These are phyloP conservation scores for Diachasmimorpha longicaudata DNA, from an alignment of 1,140 invertebrate species.

Conservation along the genomic window DNA sequence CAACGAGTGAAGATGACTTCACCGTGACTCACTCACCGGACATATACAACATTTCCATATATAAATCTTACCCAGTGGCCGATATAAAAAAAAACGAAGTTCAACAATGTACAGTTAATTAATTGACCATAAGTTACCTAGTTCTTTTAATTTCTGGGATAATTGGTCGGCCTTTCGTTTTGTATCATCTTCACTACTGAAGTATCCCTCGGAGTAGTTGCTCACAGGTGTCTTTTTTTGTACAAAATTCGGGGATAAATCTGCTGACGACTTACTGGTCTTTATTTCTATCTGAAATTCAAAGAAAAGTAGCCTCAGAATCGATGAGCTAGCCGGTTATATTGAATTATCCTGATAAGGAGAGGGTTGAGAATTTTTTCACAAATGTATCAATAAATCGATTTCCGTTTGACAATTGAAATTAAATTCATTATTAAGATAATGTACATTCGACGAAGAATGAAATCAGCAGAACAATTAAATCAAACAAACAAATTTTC, in stretches of 20 bases:
- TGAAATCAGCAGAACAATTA: too few relatives aligned
- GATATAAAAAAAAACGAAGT: background rate
- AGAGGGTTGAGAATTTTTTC: too few relatives aligned
- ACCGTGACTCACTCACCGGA: conserved; percentile 31
- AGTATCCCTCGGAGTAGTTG: conserved; percentile 74
- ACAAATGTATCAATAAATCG: too few relatives aligned
- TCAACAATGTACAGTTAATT: background rate
- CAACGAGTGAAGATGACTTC: conserved; percentile 31
- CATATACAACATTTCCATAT: background rate
- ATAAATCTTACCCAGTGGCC: background rate
- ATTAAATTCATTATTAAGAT: too few relatives aligned
- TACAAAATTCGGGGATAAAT: conserved; percentile 38
- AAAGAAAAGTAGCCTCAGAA: conserved; percentile 14
- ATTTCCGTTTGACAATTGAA: background rate
- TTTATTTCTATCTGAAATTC: conserved; percentile 41
- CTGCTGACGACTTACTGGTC: conserved; percentile 60
- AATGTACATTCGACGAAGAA: too few relatives aligned
- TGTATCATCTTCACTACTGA: conserved; percentile 69
- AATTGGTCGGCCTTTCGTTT: conserved; percentile 48
- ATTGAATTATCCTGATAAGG: too few relatives aligned
- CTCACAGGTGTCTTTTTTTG: conserved; percentile 64
- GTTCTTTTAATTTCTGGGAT: conserved; percentile 44
- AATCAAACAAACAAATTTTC: too few relatives aligned
- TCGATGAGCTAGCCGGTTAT: background rate
- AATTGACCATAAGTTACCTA: conserved; percentile 31